A percentile compares a stretch with the other conserved stretches of the same genome.
Evolutionary conservation across 2,888 invertebrate species (phyloP).

Genomic region (Copidosoma aretas): DNA sequence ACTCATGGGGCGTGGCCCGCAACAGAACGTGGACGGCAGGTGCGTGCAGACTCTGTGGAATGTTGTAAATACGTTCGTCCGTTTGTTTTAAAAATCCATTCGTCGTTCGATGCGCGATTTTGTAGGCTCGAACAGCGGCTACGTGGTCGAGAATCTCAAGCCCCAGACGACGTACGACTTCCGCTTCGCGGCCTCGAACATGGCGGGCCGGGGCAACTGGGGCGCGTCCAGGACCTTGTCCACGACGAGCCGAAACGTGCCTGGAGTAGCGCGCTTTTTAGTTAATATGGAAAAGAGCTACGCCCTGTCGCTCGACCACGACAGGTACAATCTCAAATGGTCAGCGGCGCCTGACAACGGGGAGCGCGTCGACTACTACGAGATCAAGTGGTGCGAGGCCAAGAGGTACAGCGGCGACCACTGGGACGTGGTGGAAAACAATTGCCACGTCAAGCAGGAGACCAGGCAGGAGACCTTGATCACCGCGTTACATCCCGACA

Average conservation of each 20-base stretch:
- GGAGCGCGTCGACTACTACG: slow-evolving; percentile 83
- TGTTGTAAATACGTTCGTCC: too few species aligned
- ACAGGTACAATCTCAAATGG: slow-evolving; percentile 85
- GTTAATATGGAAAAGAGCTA: slow-evolving; percentile 60
- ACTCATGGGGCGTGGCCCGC: slow-evolving; percentile 74
- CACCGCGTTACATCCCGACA: slow-evolving; percentile 75
- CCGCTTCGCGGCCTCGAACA: slow-evolving; percentile 84
- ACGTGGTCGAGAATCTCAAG: slow-evolving; percentile 79
- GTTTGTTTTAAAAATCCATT: too few species aligned
- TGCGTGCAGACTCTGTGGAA: too few species aligned
- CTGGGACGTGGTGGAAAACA: slow-evolving; percentile 67
- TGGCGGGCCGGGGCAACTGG: slow-evolving; percentile 82
- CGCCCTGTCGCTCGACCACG: slow-evolving; percentile 71
- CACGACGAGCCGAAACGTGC: slow-evolving; percentile 79
- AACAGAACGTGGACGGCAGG: slow-evolving; percentile 81
- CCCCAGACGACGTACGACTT: slow-evolving; percentile 82
- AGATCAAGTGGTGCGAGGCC: slow-evolving; percentile 80
- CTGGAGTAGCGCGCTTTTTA: slow-evolving; percentile 75
- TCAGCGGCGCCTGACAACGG: slow-evolving; percentile 87
- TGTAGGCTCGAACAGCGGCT: slow-evolving; percentile 69
- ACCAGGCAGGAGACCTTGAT: slow-evolving; percentile 73
- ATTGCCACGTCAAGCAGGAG: slow-evolving; percentile 69
- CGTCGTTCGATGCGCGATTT: neutral
- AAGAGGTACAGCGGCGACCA: slow-evolving; percentile 73
- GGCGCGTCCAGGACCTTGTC: slow-evolving; percentile 70